These are phyloP conservation scores for Nasonia vitripennis DNA, from an alignment of 1,140 invertebrate genomes.

Conservation along the genomic window DNA sequence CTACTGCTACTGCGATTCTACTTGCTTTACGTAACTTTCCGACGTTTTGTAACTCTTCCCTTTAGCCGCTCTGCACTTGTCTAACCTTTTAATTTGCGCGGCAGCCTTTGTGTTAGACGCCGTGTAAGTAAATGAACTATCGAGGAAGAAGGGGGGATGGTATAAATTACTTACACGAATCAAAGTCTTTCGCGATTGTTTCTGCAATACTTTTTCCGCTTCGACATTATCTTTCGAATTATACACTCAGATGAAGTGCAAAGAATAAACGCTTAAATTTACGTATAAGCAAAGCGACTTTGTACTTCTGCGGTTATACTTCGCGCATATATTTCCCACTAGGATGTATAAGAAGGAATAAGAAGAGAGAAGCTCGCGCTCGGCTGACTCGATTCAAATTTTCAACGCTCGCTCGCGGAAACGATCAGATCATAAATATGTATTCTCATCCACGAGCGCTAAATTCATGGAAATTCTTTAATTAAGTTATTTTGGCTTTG, in stretches of 20 bases:
- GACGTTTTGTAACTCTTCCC: neutral
- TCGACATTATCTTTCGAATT: too few relatives aligned
- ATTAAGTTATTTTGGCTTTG: conserved; percentile 74
- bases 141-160: too few relatives aligned
- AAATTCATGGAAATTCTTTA: conserved; percentile 74
- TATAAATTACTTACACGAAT: too few relatives aligned
- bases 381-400: conserved; percentile 66
- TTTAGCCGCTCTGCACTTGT: neutral
- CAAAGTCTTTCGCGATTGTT: too few relatives aligned
- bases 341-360: neutral
- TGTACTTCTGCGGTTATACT: neutral
- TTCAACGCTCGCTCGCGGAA: conserved; percentile 53
- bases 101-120: neutral
- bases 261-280: neutral
- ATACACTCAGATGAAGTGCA: too few relatives aligned
- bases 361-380: conserved; percentile 53
- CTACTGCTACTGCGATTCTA: neutral
- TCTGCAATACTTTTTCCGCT: too few relatives aligned
- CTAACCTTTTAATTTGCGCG: conserved; percentile 1
- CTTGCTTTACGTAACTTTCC: neutral
- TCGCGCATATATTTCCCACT: neutral
- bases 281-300: conserved; percentile 11
- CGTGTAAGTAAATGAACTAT: conserved; percentile 1
- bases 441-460: conserved; percentile 65
- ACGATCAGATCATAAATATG: conserved; percentile 74